Base-by-base conservation (phyloP, 2,113 vertebrate genomes). In the Ondatra zibethicus region DNA sequence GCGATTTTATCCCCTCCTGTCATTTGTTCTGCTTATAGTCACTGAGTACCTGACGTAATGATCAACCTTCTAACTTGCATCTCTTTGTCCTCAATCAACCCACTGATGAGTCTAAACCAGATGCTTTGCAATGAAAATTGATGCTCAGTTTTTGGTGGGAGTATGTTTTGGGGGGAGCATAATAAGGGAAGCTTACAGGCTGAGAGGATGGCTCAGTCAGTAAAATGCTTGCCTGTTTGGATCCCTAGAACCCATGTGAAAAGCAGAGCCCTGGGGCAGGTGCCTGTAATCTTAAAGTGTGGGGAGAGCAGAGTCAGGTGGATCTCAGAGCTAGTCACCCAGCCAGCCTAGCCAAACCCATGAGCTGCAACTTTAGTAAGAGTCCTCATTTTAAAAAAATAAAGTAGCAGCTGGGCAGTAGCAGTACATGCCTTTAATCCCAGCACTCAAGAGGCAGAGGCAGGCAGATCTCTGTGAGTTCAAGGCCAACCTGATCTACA, bases 11-110 rank as follows among this genome's bases (percentile, higher is more conserved):
- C 45, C 82, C 55, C n/a, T 52, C 33, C 7, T 63, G 65, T 25
- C 70, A 93, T 95, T 96, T 97, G 25, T 97, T 97, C 88, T 94
- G 42, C 95, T 88, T 47, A 4, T 31, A 90, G 23, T 72, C 42
- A 3, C 92, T 91, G 95, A 97, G 80, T 85, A 50, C 52, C 66
- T 75, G 93, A 80, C 31, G 76, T 84, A 88, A 95, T 81, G 77
- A 91, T 82, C 84, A 78, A 2, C 94, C 92, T 94, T 88, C 93
- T 95, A 19, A 77, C 91, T 97, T 5, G 7, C 61, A 76, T 89
- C 68, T 55, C 72, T 78, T 89, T 97, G 91, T 94, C 97, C 81
- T 65, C 91, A 91, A 1, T 95, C 91, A 96, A 47, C 84, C 92
- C 86, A 27, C n/a, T 17, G 50, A 85, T 89, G 65, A 66, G 55